phyloP scores from a whole-genome alignment of 2,888 invertebrate species.

The Melitaea athalia region DNA sequence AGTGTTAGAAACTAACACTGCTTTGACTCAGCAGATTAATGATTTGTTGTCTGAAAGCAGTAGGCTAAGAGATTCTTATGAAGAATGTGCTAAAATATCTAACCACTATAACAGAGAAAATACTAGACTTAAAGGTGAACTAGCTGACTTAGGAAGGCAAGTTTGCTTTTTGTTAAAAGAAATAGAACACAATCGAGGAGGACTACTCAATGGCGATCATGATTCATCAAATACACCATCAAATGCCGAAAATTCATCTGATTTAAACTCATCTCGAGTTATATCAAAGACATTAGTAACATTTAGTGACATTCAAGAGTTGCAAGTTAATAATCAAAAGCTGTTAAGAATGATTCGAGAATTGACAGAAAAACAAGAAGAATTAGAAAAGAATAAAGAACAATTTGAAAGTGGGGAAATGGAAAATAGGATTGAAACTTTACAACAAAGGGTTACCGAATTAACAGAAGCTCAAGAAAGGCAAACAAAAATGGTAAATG shows the following conservation, averaged over 20 bases:
- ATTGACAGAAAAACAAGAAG: slow-evolving; percentile 91
- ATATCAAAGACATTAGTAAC: slow-evolving; percentile 94
- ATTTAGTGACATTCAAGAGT: slow-evolving; percentile 92
- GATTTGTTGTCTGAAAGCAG: slow-evolving; percentile 87
- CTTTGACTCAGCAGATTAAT: slow-evolving; percentile 87
- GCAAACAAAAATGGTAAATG: slow-evolving; percentile 91
- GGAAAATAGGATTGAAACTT: slow-evolving; percentile 85
- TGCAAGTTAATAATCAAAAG: slow-evolving; percentile 94
- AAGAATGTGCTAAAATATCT: slow-evolving; percentile 87
- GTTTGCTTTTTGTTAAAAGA: slow-evolving; percentile 91
- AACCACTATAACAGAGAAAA: slow-evolving; percentile 89
- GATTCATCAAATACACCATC: slow-evolving; percentile 77
- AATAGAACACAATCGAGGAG: slow-evolving; percentile 90
- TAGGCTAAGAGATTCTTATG: slow-evolving; percentile 84
- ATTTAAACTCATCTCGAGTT: slow-evolving; percentile 84
- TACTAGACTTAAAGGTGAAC: slow-evolving; percentile 87
- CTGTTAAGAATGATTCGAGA: slow-evolving; percentile 92
- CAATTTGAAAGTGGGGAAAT: slow-evolving; percentile 86
- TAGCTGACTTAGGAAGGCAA: slow-evolving; percentile 92
- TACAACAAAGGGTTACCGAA: slow-evolving; percentile 87
- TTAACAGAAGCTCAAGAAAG: slow-evolving; percentile 89
- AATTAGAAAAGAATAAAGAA: slow-evolving; percentile 86
- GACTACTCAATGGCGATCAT: slow-evolving; percentile 83
- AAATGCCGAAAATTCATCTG: slow-evolving; percentile 82
- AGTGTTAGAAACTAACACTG: slow-evolving; percentile 87